Conservation (phyloP, 2,797 vertebrate species). For the Leptatherina wallacei region DNA sequence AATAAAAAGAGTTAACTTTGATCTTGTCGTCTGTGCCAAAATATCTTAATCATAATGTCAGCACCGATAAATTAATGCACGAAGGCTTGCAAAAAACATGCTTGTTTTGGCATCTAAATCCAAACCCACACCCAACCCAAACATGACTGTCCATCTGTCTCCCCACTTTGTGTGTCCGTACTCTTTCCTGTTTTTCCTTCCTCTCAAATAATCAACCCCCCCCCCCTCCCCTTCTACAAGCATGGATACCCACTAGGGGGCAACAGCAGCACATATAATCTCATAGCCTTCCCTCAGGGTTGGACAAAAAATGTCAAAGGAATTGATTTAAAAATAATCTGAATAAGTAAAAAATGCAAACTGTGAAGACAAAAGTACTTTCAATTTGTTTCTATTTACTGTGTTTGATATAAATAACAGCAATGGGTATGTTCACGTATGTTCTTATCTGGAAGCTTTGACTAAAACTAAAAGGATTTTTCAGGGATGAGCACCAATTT, state of each 20-base stretch:
- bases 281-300: neutral
- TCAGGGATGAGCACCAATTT: neutral
- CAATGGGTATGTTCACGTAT: neutral
- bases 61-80: constrained; percentile 29
- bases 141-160: constrained; percentile 21
- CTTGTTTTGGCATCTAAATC: constrained; percentile 39
- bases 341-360: constrained; percentile 5
- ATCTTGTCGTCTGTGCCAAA: constrained; percentile 24
- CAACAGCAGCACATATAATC: constrained; percentile 62
- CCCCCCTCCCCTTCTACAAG: neutral
- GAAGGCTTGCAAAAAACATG: constrained; percentile 27
- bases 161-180: neutral
- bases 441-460: neutral
- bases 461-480: neutral
- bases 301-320: constrained; percentile 16
- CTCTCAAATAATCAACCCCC: neutral
- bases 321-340: constrained; percentile 9
- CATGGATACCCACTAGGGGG: constrained; percentile 66
- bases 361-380: neutral
- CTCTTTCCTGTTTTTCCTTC: constrained; percentile 2
- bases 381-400: neutral
- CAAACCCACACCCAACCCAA: constrained; percentile 2
- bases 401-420: neutral
- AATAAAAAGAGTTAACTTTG: constrained; percentile 27
- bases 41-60: constrained; percentile 42